A percentile compares a stretch with the other conserved stretches of the same genome.
phyloP scores from a whole-genome alignment of 1,140 invertebrate genomes.

The Diorhabda carinulata region DNA sequence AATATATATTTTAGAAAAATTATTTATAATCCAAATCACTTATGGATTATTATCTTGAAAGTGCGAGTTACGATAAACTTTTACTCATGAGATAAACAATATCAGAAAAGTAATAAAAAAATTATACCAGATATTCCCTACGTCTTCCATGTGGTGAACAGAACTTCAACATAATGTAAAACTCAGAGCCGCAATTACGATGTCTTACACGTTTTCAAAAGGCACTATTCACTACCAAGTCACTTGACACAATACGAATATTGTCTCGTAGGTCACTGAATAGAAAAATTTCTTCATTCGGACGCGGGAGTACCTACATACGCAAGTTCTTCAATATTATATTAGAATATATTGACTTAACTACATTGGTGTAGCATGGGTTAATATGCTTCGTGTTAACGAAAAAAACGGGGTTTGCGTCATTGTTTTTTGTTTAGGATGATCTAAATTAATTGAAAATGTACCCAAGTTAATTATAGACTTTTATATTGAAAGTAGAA shows the following conservation, averaged over 20 bases:
- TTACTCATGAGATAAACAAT: too few relatives aligned
- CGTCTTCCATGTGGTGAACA: conserved; percentile 60
- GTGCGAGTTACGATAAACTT: too few relatives aligned
- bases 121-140: conserved; percentile 44
- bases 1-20: too few relatives aligned
- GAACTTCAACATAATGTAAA: conserved; percentile 61
- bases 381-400: neutral
- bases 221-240: neutral
- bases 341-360: neutral
- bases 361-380: neutral
- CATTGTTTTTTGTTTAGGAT: neutral
- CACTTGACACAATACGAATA: conserved; percentile 13
- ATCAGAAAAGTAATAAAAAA: too few relatives aligned
- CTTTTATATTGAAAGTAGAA: too few relatives aligned
- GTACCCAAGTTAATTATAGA: neutral
- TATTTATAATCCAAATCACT: too few relatives aligned
- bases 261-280: conserved; percentile 17
- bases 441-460: neutral
- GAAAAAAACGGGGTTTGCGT: neutral
- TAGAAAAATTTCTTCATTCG: conserved; percentile 17
- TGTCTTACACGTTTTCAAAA: conserved; percentile 7
- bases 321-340: conserved; percentile 6
- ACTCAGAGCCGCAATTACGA: neutral
- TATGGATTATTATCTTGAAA: too few relatives aligned
- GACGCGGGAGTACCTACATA: neutral